A percentile compares a stretch with the other conserved stretches of the same genome.
Conservation (phyloP, 2,888 invertebrate species). For the Congeria kusceri region DNA sequence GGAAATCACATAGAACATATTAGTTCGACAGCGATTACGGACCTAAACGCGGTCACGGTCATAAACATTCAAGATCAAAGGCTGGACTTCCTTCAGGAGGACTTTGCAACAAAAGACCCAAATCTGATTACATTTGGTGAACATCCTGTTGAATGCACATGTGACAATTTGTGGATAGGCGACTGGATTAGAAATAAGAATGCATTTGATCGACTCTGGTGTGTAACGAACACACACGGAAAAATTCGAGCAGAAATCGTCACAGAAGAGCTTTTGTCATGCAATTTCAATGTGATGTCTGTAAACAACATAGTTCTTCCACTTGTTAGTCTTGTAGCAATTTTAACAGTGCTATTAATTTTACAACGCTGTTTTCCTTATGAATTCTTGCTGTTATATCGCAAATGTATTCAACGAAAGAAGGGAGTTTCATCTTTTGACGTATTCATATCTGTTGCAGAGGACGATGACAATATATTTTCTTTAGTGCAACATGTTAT, state of each 20-base stretch:
- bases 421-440: not conserved
- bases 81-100: constrained; percentile 11
- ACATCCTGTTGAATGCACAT: constrained; percentile 30
- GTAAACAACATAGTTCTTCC: not conserved
- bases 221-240: constrained; percentile 12
- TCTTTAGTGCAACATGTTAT: not conserved
- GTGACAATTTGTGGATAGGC: constrained; percentile 41
- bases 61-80: constrained; percentile 18
- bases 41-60: not conserved
- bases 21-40: not conserved
- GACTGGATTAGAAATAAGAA: constrained; percentile 37
- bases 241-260: constrained; percentile 10
- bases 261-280: constrained; percentile 4
- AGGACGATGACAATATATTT: not conserved
- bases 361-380: constrained; percentile 14
- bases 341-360: not conserved
- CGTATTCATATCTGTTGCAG: not conserved
- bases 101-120: constrained; percentile 20
- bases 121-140: constrained; percentile 27
- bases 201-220: constrained; percentile 17
- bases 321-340: not conserved
- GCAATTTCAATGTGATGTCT: not conserved
- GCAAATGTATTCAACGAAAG: not conserved
- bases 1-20: too few relatives aligned
- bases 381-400: constrained; percentile 15